phyloP scores from a whole-genome alignment of 2,113 vertebrate species.

The Nothocercus nigrocapillus region DNA sequence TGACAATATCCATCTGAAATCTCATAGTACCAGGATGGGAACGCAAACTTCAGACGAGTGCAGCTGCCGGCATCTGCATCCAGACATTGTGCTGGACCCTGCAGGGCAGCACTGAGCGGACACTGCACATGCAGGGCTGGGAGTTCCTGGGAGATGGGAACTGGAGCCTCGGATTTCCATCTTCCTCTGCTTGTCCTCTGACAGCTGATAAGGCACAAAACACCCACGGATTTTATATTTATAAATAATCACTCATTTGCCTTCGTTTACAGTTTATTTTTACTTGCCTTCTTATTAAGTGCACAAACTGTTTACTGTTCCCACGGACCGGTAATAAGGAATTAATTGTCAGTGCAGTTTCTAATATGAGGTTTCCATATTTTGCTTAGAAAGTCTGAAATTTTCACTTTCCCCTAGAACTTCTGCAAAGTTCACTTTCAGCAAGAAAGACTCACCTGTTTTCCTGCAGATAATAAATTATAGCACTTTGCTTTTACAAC shows the following conservation, averaged over 20 bases:
- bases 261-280: constrained; percentile 36
- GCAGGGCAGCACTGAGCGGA: neutral
- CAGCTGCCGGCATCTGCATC: neutral
- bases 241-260: constrained; percentile 19
- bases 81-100: neutral
- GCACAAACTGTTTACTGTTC: neutral
- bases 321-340: neutral
- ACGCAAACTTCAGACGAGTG: neutral
- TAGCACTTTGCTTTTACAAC: neutral
- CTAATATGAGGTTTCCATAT: neutral
- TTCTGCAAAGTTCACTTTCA: neutral
- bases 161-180: neutral
- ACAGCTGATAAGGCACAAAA: neutral
- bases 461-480: neutral
- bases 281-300: neutral
- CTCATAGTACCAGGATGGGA: neutral
- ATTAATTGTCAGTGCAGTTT: neutral
- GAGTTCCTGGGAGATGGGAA: neutral
- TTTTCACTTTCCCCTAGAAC: too few species aligned
- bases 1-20: neutral
- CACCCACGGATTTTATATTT: constrained; percentile 36
- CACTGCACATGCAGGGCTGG: accelerated
- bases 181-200: neutral
- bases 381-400: neutral
- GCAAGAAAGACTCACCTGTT: neutral